Conservation (phyloP, 1,140 invertebrate species). For the Nebria ingens region DNA sequence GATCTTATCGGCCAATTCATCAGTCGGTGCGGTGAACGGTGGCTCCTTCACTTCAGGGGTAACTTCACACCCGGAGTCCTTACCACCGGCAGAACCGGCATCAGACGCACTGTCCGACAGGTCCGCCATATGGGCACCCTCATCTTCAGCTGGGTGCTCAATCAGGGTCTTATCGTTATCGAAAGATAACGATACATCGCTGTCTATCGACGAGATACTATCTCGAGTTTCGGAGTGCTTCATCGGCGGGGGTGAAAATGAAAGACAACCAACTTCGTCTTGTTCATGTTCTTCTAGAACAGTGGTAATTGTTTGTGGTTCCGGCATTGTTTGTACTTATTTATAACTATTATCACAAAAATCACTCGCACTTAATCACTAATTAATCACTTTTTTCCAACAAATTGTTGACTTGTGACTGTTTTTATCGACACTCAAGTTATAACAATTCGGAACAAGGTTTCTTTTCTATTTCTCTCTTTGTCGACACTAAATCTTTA, state of each 20-base stretch:
- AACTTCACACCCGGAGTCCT: conserved; percentile 56
- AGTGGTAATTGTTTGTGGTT: conserved; percentile 19
- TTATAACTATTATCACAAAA: not conserved
- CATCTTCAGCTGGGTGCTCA: conserved; percentile 39
- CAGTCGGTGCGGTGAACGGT: conserved; percentile 49
- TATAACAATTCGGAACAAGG: no score
- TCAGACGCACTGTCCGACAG: conserved; percentile 51
- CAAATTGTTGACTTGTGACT: no score
- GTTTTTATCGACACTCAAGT: no score
- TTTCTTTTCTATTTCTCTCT: no score
- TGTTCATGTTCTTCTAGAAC: conserved; percentile 21
- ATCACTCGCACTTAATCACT: not conserved
- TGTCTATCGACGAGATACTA: conserved; percentile 53
- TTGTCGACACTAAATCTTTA: no score
- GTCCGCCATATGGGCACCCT: conserved; percentile 44
- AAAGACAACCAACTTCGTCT: conserved; percentile 31
- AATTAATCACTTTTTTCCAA: no score
- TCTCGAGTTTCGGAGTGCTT: conserved; percentile 48
- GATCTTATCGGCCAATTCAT: conserved; percentile 65
- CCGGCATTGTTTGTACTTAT: conserved; percentile 25
- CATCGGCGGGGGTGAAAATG: conserved; percentile 36
- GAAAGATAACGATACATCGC: conserved; percentile 47
- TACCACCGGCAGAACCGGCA: conserved; percentile 43
- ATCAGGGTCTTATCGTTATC: conserved; percentile 37
- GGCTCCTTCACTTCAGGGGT: conserved; percentile 40